A percentile compares a stretch with the other conserved stretches of the same genome.
phyloP scores from a whole-genome alignment of 2,888 invertebrate genomes.

The Ornithoptera priamus region DNA sequence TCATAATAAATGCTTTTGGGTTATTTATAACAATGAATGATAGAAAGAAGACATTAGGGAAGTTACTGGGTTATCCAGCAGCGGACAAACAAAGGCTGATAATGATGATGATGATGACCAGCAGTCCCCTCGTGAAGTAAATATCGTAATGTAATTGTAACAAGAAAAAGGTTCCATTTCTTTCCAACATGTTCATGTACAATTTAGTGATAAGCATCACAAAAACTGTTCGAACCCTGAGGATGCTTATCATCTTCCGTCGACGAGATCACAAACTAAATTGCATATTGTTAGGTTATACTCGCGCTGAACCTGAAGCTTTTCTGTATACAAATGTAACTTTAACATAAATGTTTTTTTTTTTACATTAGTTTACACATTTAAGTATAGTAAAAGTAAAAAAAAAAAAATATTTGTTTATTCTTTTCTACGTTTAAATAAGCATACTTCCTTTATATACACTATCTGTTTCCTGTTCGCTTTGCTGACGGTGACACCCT shows the following conservation, averaged over 20 bases:
- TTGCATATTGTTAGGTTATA: constrained; percentile 43
- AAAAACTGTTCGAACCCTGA: constrained; percentile 12
- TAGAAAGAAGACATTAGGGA: no score
- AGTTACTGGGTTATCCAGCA: no score
- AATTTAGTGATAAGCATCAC: constrained; percentile 24
- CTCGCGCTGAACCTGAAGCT: constrained; percentile 12
- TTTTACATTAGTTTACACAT: not conserved
- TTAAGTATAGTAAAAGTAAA: not conserved
- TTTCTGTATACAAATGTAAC: constrained; percentile 7
- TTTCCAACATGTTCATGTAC: constrained; percentile 20
- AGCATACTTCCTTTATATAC: no score
- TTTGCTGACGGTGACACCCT: no score
- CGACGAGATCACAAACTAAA: constrained; percentile 41
- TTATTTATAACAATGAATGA: no score
- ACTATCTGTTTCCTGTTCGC: no score
- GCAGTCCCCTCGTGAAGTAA: no score
- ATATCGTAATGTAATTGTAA: not conserved
- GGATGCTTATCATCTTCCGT: constrained; percentile 9
- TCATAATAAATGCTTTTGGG: no score
- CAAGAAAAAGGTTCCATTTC: not conserved
- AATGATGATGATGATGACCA: no score
- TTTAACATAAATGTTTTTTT: not conserved
- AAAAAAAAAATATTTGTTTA: no score
- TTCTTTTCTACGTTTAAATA: no score
- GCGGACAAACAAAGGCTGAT: no score